Base-by-base conservation (phyloP, 2,888 invertebrate genomes). In the Leistus spinibarbis region DNA sequence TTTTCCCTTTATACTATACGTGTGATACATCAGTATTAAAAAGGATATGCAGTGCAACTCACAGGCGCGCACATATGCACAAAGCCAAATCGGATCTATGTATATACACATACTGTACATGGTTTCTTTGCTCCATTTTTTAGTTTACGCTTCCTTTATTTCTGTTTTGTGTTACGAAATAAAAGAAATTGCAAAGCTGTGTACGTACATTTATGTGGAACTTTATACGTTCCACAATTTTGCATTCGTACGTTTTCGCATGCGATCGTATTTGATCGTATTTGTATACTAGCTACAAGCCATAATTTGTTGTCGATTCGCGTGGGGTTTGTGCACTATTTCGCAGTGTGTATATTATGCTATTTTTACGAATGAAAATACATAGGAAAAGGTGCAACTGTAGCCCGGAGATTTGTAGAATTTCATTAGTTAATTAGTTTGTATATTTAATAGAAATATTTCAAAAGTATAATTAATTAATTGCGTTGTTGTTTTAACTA, bases 1-100 rank as follows among this genome's bases (percentile, higher is more conserved):
- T 71, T 65, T 69, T 56, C 71, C 23, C 71, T 71, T 64, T 64
- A 71, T 64, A 53, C 13, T 53, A 57, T 57, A 57, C 57, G 57
- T 57, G 57, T 57, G 16, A 57, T 19, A 16, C 57, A 19, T 16
- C 57, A 57, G 16, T 57, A 57, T 57, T 57, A 57, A 16, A 57
- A 57, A 57, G 17, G 20, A 57, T 57, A 57, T 20, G 57, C 19
- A 57, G 10, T 19, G 57, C 57, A 57, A 40, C 40, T 40, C 40
- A 10, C 40, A 56, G 19, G 17, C 19, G 17, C 10, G 19, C 22
- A 60, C 16, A 60, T 20, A 60, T 60, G 60, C 60, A 60, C 60
- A 60, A 60, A 60, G 60, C 60, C 20, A 60, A 60, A 60, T 60
- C 60, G 60, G 60, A 60, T 60, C 17, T 60, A 60, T 60, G 10